A percentile compares a stretch with the other conserved stretches of the same genome.
These are phyloP conservation scores for Sardina pilchardus DNA, from an alignment of 2,113 vertebrate genomes.

Conservation along the genomic window DNA sequence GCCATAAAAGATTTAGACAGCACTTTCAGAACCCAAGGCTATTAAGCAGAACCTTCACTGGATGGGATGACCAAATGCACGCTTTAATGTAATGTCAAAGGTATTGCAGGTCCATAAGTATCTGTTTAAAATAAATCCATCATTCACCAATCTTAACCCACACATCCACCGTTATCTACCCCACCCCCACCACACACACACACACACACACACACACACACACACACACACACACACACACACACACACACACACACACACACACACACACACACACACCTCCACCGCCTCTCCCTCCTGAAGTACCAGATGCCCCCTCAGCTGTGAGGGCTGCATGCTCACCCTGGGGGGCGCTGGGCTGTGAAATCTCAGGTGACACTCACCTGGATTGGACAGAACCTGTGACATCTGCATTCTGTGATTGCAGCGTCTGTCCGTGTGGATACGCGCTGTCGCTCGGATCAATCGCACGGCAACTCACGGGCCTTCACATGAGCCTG, in stretches of 20 bases:
- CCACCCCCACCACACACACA: slow-evolving; percentile 7
- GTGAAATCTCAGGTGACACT: slow-evolving; percentile 74
- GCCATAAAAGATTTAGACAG: no score
- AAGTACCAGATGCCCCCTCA: slow-evolving; percentile 70
- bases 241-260: background rate
- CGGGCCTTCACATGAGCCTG: background rate
- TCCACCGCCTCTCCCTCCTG: slow-evolving; percentile 33
- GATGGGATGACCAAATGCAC: no score
- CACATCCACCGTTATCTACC: background rate
- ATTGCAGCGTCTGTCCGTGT: background rate
- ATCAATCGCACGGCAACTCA: slow-evolving; percentile 1
- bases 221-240: background rate
- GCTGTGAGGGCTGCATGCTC: slow-evolving; percentile 65
- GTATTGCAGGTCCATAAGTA: background rate
- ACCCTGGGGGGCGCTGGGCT: slow-evolving; percentile 65
- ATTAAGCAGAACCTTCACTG: no score
- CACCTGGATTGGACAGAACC: slow-evolving; percentile 64
- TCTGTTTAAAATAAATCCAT: background rate
- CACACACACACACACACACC: background rate
- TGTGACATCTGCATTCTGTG: slow-evolving; percentile 61
- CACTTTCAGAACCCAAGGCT: no score
- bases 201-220: background rate
- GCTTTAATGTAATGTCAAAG: background rate
- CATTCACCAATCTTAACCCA: background rate
- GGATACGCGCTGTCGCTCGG: background rate